Evolutionary conservation across 2,113 vertebrate species (phyloP), one percentile per base, ranked within the genome.

Genomic region (Oenanthe oenanthe): DNA sequence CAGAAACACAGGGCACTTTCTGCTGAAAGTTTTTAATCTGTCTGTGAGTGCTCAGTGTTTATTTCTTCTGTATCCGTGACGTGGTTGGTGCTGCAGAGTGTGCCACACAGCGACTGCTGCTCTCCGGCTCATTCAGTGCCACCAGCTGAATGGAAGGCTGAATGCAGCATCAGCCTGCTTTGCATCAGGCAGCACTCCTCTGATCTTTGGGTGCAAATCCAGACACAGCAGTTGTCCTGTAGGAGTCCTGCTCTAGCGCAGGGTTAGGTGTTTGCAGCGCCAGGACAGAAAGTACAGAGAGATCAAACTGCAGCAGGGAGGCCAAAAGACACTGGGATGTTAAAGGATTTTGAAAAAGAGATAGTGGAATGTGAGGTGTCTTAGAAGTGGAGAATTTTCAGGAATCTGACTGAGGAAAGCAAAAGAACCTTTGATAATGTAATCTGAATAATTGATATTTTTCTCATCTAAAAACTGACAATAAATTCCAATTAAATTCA

Each of bases 361-460:
- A 61, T 42, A 24, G 18, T 48, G 17, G 60, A 57, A 12, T 50
- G 13, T 48, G 47, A 91, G 50, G n/a, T 2, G 1, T 48, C 70
- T 91, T 68, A 91, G 70, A 94, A 92, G 58, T 89, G 24, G 38
- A 68, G 45, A 76, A 79, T 81, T 92, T 89, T 75, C 80, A 51
- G 77, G 42, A 73, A 73, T 95, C 93, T 91, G 70, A 78, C 84
- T 61, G 70, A 82, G 56, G 45, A 85, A 17, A 88, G 56, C 51
- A 84, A 75, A 92, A 85, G 81, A 93, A 43, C 19, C 50, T 89
- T 95, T 95, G 77, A 91, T 93, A 95, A 68, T 70, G 18, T 82
- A 73, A 85, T 95, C 66, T 82, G 83, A 93, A 91, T 87, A 93
- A 95, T 72, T 95, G 74, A 94, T 88, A 76, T 75, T 96, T 95